phyloP scores from a whole-genome alignment of 2,888 invertebrate species.

The Linyphia triangularis region DNA sequence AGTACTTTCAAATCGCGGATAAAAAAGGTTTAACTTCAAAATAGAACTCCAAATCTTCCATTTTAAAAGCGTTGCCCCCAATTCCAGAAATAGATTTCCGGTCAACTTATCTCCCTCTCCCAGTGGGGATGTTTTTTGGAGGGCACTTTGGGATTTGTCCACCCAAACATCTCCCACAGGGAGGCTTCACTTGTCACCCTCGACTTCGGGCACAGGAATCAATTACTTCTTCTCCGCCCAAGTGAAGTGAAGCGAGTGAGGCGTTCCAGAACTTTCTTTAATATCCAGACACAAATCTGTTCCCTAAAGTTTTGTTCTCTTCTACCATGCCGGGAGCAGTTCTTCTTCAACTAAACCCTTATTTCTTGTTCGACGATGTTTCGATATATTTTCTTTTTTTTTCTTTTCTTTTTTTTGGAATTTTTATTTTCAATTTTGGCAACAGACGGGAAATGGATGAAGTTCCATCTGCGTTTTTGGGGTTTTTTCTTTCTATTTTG shows the following conservation, averaged over 20 bases:
- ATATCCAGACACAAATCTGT: not conserved
- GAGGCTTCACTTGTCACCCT: not conserved
- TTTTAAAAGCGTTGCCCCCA: not conserved
- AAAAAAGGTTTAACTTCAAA: too few relatives aligned
- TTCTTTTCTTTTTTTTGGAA: not conserved
- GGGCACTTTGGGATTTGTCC: not conserved
- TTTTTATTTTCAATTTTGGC: not conserved
- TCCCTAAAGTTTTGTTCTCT: not conserved
- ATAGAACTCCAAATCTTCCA: too few relatives aligned
- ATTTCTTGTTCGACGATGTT: too few relatives aligned
- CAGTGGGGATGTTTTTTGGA: not conserved
- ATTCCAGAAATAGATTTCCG: not conserved
- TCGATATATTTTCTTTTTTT: too few relatives aligned
- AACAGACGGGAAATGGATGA: not conserved
- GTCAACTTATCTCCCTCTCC: not conserved
- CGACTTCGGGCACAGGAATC: not conserved
- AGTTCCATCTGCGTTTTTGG: not conserved
- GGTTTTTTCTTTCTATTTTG: not conserved
- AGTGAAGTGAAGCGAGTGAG: constrained; percentile 3
- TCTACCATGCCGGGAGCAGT: not conserved
- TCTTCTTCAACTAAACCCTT: not conserved
- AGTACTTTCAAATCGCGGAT: too few relatives aligned
- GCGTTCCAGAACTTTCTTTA: constrained; percentile 3
- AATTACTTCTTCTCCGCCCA: not conserved
- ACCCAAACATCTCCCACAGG: not conserved